Evolutionary conservation across 2,113 vertebrate genomes (phyloP).

Genomic region (Prinia subflava): DNA sequence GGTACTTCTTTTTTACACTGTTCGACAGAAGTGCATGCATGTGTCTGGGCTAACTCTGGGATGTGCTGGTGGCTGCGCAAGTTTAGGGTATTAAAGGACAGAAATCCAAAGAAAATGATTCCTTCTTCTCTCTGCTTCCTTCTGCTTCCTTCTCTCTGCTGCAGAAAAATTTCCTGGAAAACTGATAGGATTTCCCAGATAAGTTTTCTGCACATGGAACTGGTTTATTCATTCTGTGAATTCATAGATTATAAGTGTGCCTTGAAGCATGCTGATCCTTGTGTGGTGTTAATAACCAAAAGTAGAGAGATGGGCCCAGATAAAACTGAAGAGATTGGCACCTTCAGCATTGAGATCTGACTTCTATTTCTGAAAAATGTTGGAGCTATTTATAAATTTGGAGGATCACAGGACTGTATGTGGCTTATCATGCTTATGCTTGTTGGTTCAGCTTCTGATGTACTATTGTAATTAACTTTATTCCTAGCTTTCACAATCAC

Average conservation of each 20-base stretch:
- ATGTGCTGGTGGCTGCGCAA: neutral
- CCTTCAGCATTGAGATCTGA: neutral
- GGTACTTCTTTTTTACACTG: neutral
- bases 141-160: neutral
- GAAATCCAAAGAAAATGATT: neutral
- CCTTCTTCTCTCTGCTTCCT: neutral
- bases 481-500: neutral
- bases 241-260: neutral
- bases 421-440: neutral
- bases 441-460: neutral
- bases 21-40: neutral
- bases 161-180: neutral
- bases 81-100: neutral
- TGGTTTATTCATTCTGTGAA: neutral
- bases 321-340: neutral
- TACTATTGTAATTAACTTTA: neutral
- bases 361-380: neutral
- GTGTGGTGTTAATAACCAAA: neutral
- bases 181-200: neutral
- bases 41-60: neutral
- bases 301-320: neutral
- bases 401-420: neutral
- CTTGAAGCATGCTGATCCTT: neutral
- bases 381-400: neutral
- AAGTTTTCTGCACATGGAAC: neutral